Conservation (phyloP, 2,888 invertebrate species). For the Drepanosiphum platanoidis region DNA sequence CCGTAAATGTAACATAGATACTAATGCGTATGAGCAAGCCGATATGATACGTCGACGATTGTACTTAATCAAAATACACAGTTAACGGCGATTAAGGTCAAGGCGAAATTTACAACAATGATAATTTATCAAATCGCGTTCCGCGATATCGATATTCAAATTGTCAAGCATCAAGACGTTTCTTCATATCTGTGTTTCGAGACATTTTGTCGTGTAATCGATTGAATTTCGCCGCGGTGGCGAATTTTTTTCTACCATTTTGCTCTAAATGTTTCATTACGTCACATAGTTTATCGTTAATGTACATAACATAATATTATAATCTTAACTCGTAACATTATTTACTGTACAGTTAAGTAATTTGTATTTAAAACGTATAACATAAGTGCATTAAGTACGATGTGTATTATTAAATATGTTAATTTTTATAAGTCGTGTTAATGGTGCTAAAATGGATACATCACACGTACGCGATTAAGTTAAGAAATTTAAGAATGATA, state of each 20-base stretch:
- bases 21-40: background rate
- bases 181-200: slow-evolving; percentile 6
- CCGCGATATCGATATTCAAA: slow-evolving; percentile 6
- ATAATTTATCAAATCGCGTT: background rate
- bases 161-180: background rate
- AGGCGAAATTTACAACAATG: background rate
- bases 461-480: background rate
- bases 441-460: slow-evolving; percentile 54
- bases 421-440: slow-evolving; percentile 19
- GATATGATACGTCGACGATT: background rate
- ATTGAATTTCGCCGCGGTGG: background rate
- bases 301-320: background rate
- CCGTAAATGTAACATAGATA: background rate
- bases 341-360: background rate
- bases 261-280: slow-evolving; percentile 22
- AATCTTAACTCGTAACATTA: background rate
- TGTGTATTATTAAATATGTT: background rate
- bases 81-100: background rate
- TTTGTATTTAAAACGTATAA: background rate
- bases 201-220: background rate
- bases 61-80: background rate
- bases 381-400: background rate
- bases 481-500: background rate
- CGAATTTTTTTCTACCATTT: background rate
- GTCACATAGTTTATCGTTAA: no score